Evolutionary conservation across 2,113 vertebrate genomes (phyloP).

Genomic region (Andinoacara biseriatus): DNA sequence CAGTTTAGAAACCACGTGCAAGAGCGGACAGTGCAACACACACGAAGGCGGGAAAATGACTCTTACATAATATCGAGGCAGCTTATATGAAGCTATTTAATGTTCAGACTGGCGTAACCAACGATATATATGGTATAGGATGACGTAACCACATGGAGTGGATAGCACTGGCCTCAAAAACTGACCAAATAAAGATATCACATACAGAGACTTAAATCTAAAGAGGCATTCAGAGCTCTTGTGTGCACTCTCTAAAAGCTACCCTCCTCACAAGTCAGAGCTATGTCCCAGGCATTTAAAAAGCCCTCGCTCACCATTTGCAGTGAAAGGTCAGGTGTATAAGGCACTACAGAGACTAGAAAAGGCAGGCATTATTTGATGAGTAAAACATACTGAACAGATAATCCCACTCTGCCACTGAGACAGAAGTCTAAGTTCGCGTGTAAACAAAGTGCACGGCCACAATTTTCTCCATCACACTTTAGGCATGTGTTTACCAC

Average conservation of each 20-base stretch:
- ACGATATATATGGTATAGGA: background rate
- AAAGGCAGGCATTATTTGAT: background rate
- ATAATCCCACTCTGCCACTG: background rate
- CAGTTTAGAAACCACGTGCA: background rate
- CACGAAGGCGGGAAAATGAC: background rate
- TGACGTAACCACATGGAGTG: background rate
- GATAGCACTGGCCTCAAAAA: background rate
- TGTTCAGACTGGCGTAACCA: background rate
- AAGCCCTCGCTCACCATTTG: constrained; percentile 15
- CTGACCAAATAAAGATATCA: constrained; percentile 10
- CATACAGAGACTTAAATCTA: background rate
- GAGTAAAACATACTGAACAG: background rate
- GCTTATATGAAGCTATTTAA: background rate
- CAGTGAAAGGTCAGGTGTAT: constrained; percentile 42
- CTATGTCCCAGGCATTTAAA: background rate
- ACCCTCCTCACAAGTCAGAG: background rate
- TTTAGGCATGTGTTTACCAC: background rate
- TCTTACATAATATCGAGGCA: background rate
- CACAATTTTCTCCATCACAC: background rate
- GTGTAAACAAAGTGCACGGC: background rate
- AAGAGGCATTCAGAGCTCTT: background rate
- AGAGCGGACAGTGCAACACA: background rate
- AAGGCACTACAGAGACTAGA: background rate
- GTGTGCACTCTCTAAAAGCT: background rate
- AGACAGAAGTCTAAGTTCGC: background rate